Evolutionary conservation across 2,888 invertebrate genomes (phyloP), one percentile per base, ranked within the genome.

Genomic region (Caenorhabditis afra): DNA sequence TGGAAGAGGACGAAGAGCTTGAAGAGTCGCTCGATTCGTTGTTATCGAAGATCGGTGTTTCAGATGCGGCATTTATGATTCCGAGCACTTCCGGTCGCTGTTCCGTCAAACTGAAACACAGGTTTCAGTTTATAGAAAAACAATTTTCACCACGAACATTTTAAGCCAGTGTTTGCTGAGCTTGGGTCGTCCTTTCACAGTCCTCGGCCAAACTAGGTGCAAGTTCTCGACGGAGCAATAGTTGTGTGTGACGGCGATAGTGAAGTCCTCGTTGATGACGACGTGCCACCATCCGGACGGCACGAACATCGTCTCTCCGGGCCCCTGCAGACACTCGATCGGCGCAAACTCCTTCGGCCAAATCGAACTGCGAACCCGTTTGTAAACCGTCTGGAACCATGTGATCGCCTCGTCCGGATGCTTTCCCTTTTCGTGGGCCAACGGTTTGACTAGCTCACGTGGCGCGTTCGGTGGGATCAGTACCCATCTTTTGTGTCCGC

Each of bases 341-440:
- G 80, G 67, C 5, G 86, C 80, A 65, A 79, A 87, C 62, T 86
- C 81, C 16, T 71, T 92, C 20, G 98, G 98, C 98, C 98, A 99
- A 37, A 93, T 92, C 12, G 95, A 93, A 81, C 94, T 92, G 91
- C 96, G 94, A 20, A 96, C 96, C 91, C 94, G 94, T 1, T 78
- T 97, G 92, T 98, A 99, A 87, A 99, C 95, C 49, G 95, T 92
- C 88, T 94, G 94, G 91, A 98, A 99, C 99, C 99, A 99, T 0
- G 97, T 97, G 68, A 99, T 94, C 44, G 97, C 99, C 92, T 99
- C 99, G 90, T 97, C 97, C 64, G 95, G 93, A 91, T 99, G 98
- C 90, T 96, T 97, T 0, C 97, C 96, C n/a, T 97, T 97, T 90
- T 96, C 94, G 4, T 93, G 92, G 50, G 94, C 94, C n/a, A 94